Base-by-base conservation (phyloP, 2,888 invertebrate genomes). In the Ceramica pisi region DNA sequence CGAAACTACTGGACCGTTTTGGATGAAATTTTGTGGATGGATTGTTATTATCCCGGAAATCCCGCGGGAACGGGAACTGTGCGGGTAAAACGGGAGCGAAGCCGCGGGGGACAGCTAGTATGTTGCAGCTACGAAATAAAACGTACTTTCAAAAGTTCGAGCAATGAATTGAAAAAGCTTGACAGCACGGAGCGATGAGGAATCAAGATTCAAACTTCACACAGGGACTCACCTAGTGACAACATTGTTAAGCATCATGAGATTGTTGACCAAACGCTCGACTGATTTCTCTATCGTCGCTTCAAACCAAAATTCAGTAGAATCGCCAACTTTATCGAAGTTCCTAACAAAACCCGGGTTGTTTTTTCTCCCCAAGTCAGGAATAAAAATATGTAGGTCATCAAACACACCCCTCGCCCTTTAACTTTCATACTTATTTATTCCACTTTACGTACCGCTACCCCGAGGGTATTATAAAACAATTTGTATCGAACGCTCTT, bases 401-500 rank as follows among this genome's bases (percentile, higher is more conserved):
- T 68, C 63, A 59, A 64, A 53, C 51, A 75, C 64, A 35, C 65
- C 64, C 70, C 23, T 46, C 65, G 65, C 31, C 76, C 76, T 75
- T 71, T 64, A 77, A 67, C 77, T 72, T 55, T 26, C 46, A 41
- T 26, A 66, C 35, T 80, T 76, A 60, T 53, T 65, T 67, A 59
- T 67, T 62, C 41, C 26, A 63, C 50, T 69, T 66, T 48, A 67
- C 67, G 63, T 53, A 70, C 57, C 53, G 50, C 50, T 64, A 59
- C 53, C 84, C 71, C 53, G 46, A 38, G 75, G 76, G 81, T 74
- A 79, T 83, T 79, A 79, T 71, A 77, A 84, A 84, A 84, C 84
- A 85, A 85, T 84, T 85, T 85, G 74, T 79, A 85, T 85, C 72
- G 84, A 79, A 82, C 66, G 65, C 63, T 70, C 79, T 83, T 81